A percentile compares a stretch with the other conserved stretches of the same genome.
These are phyloP conservation scores for Pimephales promelas DNA, from an alignment of 2,113 vertebrate species.

Conservation along the genomic window DNA sequence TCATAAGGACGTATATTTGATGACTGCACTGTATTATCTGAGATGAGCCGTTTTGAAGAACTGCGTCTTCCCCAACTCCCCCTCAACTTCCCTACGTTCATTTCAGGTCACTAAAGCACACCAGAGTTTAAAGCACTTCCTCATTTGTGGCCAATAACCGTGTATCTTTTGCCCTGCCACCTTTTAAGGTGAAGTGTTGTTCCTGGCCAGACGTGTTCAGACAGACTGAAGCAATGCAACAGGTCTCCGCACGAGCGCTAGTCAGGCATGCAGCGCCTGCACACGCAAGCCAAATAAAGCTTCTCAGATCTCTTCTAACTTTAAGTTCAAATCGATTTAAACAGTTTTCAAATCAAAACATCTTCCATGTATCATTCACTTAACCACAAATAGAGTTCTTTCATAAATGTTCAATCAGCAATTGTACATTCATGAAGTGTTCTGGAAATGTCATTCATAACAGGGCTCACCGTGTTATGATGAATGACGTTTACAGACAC, in stretches of 20 bases:
- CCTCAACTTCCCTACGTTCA: background rate
- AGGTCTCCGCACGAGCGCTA: constrained; percentile 42
- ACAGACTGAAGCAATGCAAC: constrained; percentile 60
- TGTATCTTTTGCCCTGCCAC: constrained; percentile 58
- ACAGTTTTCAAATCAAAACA: background rate
- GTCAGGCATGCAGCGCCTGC: background rate
- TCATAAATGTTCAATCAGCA: background rate
- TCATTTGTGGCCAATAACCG: constrained; percentile 64
- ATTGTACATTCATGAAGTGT: no score
- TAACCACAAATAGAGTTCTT: background rate
- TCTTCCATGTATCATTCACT: background rate
- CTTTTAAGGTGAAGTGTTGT: constrained; percentile 70
- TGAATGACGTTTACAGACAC: background rate
- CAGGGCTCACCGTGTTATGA: no score
- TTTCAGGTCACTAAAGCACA: background rate
- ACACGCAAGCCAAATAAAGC: background rate
- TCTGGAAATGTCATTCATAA: no score
- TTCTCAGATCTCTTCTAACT: background rate
- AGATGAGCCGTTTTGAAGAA: background rate
- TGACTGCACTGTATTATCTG: background rate
- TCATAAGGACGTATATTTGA: background rate
- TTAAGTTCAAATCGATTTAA: background rate
- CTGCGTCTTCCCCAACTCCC: background rate
- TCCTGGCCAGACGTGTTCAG: constrained; percentile 66
- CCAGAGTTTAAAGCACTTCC: constrained; percentile 54